phyloP scores from a whole-genome alignment of 1,140 invertebrate genomes.

The Rhyzopertha dominica region DNA sequence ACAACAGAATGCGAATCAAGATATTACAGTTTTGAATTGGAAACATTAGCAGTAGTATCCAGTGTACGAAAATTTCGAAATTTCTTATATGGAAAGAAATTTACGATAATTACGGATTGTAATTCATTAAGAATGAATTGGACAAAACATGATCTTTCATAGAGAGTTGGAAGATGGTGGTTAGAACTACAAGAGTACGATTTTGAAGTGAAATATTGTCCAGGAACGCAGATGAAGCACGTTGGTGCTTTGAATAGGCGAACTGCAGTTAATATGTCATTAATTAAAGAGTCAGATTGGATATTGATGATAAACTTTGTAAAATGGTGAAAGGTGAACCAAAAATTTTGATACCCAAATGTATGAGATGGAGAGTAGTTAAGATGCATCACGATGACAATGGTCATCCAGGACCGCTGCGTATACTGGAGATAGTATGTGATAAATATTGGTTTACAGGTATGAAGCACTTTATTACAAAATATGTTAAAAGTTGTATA shows the following conservation, averaged over 20 bases:
- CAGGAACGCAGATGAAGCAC: too few relatives aligned
- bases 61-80: slow-evolving; percentile 1
- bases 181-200: too few relatives aligned
- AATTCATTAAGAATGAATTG: background rate
- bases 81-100: slow-evolving; percentile 1
- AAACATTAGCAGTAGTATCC: background rate
- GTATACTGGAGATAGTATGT: slow-evolving; percentile 27
- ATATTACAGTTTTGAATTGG: too few relatives aligned
- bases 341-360: slow-evolving; percentile 22
- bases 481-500: slow-evolving; percentile 27
- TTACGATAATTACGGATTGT: slow-evolving; percentile 1
- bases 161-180: too few relatives aligned
- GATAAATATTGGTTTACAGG: slow-evolving; percentile 34
- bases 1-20: too few relatives aligned
- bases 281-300: too few relatives aligned
- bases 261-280: too few relatives aligned
- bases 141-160: too few relatives aligned
- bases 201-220: too few relatives aligned
- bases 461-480: slow-evolving; percentile 27
- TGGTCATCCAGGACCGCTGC: slow-evolving; percentile 33
- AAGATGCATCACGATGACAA: slow-evolving; percentile 36
- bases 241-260: too few relatives aligned
- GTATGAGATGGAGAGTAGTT: slow-evolving; percentile 26
- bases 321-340: slow-evolving; percentile 5
- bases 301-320: slow-evolving; percentile 5